These are phyloP conservation scores for Chlorops oryzae DNA, from an alignment of 1,140 invertebrate species.

Conservation along the genomic window DNA sequence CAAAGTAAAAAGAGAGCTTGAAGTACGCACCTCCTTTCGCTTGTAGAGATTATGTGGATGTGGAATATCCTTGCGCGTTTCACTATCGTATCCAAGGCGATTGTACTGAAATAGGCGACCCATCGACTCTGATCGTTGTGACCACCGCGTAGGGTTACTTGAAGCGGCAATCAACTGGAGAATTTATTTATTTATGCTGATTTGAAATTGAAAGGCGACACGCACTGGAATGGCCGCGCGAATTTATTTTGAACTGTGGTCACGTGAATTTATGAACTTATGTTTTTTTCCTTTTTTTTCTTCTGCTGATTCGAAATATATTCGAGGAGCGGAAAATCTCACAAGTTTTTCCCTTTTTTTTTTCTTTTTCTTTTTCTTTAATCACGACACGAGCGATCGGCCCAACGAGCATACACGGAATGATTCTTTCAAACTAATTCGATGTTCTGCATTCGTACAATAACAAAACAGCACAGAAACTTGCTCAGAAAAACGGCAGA, in stretches of 20 bases:
- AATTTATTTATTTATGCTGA: neutral
- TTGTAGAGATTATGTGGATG: neutral
- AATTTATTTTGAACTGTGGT: too few relatives aligned
- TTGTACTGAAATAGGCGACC: constrained; percentile 43
- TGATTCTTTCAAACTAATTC: constrained; percentile 23
- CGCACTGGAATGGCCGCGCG: constrained; percentile 6
- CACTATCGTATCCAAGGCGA: constrained; percentile 30
- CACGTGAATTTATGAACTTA: too few relatives aligned
- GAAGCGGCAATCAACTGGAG: too few relatives aligned
- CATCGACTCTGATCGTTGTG: constrained; percentile 18
- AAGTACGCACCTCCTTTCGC: neutral
- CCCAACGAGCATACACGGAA: constrained; percentile 44
- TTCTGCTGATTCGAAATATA: constrained; percentile 10
- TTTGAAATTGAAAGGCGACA: constrained; percentile 1
- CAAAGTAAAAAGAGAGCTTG: too few relatives aligned
- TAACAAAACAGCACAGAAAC: too few relatives aligned
- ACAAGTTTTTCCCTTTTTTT: constrained; percentile 24
- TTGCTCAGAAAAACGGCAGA: too few relatives aligned
- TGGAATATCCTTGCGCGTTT: neutral
- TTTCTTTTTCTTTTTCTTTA: constrained; percentile 9
- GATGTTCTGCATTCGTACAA: too few relatives aligned
- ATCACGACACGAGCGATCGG: constrained; percentile 29
- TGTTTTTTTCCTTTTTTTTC: too few relatives aligned
- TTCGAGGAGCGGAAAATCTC: constrained; percentile 15
- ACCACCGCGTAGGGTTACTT: too few relatives aligned